A percentile compares a stretch with the other conserved stretches of the same genome.
Conservation (phyloP, 2,113 vertebrate species). For the Empidonax alnorum region DNA sequence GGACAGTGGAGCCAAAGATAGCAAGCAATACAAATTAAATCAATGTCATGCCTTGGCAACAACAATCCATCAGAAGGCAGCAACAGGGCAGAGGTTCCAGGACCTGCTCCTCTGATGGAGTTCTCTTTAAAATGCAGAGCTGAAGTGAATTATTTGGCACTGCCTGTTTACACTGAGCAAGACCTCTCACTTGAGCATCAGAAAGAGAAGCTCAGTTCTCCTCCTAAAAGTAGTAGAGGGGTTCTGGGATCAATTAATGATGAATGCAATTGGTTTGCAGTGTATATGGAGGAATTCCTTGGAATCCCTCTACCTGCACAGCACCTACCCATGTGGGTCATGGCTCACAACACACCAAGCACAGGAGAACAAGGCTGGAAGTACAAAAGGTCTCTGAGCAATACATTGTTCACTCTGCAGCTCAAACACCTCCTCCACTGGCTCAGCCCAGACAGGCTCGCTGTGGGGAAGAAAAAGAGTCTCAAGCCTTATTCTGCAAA, state of each 20-base stretch:
- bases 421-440: not conserved
- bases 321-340: not conserved
- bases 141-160: not conserved
- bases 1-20: not conserved
- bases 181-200: too few relatives aligned
- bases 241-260: too few relatives aligned
- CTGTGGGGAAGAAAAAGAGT: not conserved
- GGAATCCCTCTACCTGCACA: not conserved
- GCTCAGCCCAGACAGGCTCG: not conserved
- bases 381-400: conserved; percentile 1
- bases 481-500: not conserved
- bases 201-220: not conserved
- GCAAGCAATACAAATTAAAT: not conserved
- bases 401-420: not conserved
- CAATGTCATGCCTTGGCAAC: not conserved
- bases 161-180: not conserved
- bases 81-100: not conserved
- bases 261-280: not conserved
- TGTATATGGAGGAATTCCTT: not conserved
- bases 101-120: not conserved
- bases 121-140: not conserved
- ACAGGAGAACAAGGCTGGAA: not conserved
- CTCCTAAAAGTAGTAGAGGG: not conserved
- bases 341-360: not conserved
- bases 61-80: not conserved